phyloP scores from a whole-genome alignment of 1,140 invertebrate species.

The Dufourea novaeangliae region DNA sequence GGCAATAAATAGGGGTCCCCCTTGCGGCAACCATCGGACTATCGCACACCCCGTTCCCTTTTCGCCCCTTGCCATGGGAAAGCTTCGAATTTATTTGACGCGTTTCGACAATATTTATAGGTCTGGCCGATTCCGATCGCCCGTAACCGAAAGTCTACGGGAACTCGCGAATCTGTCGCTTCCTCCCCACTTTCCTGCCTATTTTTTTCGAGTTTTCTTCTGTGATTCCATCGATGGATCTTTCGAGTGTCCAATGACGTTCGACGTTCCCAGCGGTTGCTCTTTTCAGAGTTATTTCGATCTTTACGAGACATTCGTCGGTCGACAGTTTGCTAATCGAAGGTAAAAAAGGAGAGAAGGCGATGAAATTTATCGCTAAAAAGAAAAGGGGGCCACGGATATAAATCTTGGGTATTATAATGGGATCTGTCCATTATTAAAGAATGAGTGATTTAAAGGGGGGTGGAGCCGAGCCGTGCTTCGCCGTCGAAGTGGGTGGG shows the following conservation, averaged over 20 bases:
- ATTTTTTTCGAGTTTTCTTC: background rate
- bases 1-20: constrained; percentile 82
- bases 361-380: constrained; percentile 81
- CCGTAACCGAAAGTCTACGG: constrained; percentile 61
- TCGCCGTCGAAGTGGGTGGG: constrained; percentile 75
- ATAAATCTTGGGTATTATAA: constrained; percentile 82
- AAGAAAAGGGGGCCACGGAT: constrained; percentile 79
- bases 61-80: constrained; percentile 79
- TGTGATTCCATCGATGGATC: background rate
- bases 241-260: no score
- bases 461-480: constrained; percentile 77
- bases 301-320: constrained; percentile 47
- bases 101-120: constrained; percentile 81
- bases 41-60: constrained; percentile 78
- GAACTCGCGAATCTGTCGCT: constrained; percentile 64
- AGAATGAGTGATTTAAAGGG: constrained; percentile 82
- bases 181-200: constrained; percentile 20
- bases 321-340: constrained; percentile 71
- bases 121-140: constrained; percentile 73
- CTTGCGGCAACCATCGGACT: constrained; percentile 73
- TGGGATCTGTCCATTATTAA: constrained; percentile 83
- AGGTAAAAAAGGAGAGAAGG: constrained; percentile 59
- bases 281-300: background rate
- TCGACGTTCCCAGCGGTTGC: background rate
- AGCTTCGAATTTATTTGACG: constrained; percentile 81